Percentiles rank a stretch among this genome's conserved stretches.
Conservation (phyloP, 64 coral and sea anemone species). For the Montipora efflorescens region DNA sequence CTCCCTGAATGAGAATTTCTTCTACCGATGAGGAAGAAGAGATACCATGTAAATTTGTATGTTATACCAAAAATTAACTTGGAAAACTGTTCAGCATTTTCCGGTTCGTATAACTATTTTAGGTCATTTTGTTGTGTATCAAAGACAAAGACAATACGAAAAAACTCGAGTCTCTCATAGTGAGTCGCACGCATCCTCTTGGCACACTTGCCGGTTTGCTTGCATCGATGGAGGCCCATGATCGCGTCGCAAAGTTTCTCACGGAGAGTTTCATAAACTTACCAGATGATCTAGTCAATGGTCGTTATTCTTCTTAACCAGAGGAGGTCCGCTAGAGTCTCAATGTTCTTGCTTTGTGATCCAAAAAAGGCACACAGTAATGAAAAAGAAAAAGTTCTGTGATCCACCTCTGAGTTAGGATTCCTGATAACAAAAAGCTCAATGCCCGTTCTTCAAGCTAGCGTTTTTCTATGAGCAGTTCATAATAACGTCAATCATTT, state of each 20-base stretch:
- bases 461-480: slow-evolving; percentile 36
- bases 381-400: background rate
- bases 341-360: background rate
- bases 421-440: slow-evolving; percentile 9
- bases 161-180: background rate
- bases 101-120: too few relatives aligned
- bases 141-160: background rate
- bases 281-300: background rate
- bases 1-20: too few relatives aligned
- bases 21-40: too few relatives aligned
- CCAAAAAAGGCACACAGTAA: background rate
- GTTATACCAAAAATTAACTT: too few relatives aligned
- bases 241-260: background rate
- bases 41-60: too few relatives aligned
- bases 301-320: background rate
- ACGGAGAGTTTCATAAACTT: background rate
- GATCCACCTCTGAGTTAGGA: background rate
- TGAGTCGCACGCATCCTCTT: background rate
- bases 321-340: background rate
- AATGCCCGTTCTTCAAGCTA: slow-evolving; percentile 5
- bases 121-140: too few relatives aligned
- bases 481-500: slow-evolving; percentile 26
- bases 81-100: background rate
- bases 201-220: background rate
- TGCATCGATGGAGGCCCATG: background rate